These are phyloP conservation scores for Melanaphis sacchari DNA, from an alignment of 1,140 invertebrate genomes.

Conservation along the genomic window DNA sequence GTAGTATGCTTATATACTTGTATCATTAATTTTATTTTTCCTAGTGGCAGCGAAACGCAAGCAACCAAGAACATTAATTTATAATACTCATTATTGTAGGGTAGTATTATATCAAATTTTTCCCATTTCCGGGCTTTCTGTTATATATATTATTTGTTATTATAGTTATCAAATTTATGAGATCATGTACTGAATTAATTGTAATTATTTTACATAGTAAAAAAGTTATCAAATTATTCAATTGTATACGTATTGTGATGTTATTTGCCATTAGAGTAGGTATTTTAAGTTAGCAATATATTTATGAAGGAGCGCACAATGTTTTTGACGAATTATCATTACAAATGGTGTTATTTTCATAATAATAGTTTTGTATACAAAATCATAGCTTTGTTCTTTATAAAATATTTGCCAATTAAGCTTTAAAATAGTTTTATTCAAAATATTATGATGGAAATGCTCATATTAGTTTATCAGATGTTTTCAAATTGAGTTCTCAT, in stretches of 20 bases:
- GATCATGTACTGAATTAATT: neutral
- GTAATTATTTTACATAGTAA: slow-evolving; percentile 1
- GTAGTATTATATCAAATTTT: neutral
- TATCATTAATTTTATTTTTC: neutral
- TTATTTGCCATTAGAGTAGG: neutral
- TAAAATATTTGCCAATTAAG: neutral
- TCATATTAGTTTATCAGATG: neutral
- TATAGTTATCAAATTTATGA: neutral
- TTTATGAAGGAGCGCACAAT: neutral
- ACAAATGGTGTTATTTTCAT: slow-evolving; percentile 6
- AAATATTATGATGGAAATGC: neutral
- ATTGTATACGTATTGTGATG: neutral
- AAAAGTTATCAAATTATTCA: neutral
- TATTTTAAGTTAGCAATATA: neutral
- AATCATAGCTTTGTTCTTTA: neutral
- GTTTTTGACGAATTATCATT: neutral
- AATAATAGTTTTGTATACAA: neutral
- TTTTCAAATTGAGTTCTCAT: neutral
- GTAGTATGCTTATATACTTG: neutral
- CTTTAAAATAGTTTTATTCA: neutral
- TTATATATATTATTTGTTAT: neutral
- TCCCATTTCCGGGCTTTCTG: neutral
- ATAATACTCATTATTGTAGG: neutral
- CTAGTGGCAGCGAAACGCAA: neutral
- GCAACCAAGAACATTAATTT: neutral